Base-by-base conservation (phyloP, 2,113 vertebrate species). In the Meriones unguiculatus region DNA sequence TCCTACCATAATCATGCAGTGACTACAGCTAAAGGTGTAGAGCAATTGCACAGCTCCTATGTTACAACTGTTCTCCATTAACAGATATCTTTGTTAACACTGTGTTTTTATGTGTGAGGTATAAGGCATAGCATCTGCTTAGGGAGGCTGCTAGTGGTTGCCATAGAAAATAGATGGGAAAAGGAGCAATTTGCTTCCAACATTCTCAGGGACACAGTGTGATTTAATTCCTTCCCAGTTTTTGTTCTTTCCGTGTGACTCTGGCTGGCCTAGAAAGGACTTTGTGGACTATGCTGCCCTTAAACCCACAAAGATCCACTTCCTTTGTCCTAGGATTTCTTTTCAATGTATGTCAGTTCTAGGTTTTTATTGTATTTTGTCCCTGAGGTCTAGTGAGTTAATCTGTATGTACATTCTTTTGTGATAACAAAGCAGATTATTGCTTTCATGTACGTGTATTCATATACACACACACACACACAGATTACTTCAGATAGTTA, bases 121-220 rank as follows among this genome's bases (percentile, higher is more conserved):
- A 62, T 1, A 46, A 89, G 76, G 32, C 70, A 70, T 7, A 94
- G 32, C 87, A 94, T 93, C 50, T 89, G 50, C 73, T 96, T 77
- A 91, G 77, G 90, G 87, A 94, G 57, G 87, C 95, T 97, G 89
- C 14, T 77, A 92, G 76, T 25, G 94, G 95, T 97, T 97, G 70
- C 90, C 84, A 95, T 90, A 97, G 96, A 95, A 59, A 98, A 92
- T 2, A 35, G 76, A 90, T 24, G 41, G 20, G 50, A 25, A 7
- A 72, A 94, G 4, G 59, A 87, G 69, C 15, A 69, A 11, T 41
- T 96, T 75, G 10, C 59, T 95, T 92, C 62, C 95, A 90, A 85
- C 57, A 41, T 92, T 98, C 88, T 65, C 95, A 57, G 65, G 73
- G 84, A 64, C 62, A 86, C 10, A 76, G 30, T 80, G 54, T 98